Percentiles rank a stretch among this genome's conserved stretches.
Evolutionary conservation across 2,797 vertebrate genomes (phyloP).

Genomic region (Gallinago nigripennis): DNA sequence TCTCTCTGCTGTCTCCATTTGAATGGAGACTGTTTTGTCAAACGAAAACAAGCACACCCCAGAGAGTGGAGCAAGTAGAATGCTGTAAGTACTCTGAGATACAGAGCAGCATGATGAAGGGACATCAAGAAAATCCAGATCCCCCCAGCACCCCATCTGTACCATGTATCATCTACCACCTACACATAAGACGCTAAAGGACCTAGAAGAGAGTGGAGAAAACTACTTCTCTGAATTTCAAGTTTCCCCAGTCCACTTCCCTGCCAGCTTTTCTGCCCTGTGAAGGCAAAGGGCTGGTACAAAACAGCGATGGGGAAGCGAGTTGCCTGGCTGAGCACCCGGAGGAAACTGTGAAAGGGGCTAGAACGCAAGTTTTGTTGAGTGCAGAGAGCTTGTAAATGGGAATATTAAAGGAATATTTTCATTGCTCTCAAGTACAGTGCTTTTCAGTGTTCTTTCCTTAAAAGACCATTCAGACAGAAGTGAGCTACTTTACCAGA

Average conservation of each 20-base stretch:
- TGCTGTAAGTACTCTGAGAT: background rate
- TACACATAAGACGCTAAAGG: background rate
- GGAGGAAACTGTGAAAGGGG: background rate
- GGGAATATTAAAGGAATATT: background rate
- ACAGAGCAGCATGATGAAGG: background rate
- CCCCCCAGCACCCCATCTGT: background rate
- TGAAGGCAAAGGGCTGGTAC: background rate
- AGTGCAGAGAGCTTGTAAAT: background rate
- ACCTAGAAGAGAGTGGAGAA: background rate
- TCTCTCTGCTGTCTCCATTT: background rate
- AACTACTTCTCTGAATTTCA: background rate
- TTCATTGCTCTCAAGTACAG: background rate
- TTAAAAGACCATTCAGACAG: background rate
- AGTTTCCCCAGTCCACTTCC: background rate
- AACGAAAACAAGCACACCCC: background rate
- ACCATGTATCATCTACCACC: background rate
- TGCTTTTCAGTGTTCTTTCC: background rate
- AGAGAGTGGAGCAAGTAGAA: background rate
- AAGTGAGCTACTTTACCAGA: background rate
- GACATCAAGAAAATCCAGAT: background rate
- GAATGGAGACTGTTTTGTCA: background rate
- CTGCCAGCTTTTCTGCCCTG: background rate
- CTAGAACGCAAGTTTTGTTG: background rate
- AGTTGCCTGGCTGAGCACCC: background rate
- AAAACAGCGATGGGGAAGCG: rapidly evolving